phyloP scores from a whole-genome alignment of 2,797 vertebrate genomes.

The Pseudotriccus pelzelni region DNA sequence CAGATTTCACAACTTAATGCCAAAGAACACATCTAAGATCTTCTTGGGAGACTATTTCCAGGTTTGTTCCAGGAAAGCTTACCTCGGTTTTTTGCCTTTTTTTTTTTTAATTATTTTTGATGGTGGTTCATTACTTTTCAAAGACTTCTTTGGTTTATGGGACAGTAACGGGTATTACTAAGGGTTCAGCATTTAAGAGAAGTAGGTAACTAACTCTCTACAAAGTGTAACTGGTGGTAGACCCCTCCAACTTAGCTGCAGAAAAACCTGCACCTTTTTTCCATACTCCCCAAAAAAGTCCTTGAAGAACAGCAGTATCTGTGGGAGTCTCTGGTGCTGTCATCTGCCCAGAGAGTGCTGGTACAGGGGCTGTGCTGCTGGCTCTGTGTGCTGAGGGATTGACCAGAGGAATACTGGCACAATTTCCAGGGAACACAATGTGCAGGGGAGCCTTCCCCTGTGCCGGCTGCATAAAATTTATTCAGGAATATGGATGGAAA shows the following conservation, averaged over 20 bases:
- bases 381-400: background rate
- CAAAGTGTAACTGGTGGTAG: background rate
- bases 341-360: background rate
- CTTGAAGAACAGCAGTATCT: background rate
- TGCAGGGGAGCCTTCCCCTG: background rate
- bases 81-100: background rate
- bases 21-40: background rate
- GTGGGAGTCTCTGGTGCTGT: background rate
- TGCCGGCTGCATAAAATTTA: background rate
- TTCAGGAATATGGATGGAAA: background rate
- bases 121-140: background rate
- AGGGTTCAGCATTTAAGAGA: background rate
- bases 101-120: background rate
- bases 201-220: background rate
- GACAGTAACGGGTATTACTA: background rate
- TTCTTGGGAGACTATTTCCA: background rate
- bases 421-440: background rate
- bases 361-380: background rate
- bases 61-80: background rate
- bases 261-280: background rate
- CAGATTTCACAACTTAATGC: background rate
- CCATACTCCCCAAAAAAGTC: background rate
- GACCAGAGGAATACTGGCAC: background rate
- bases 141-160: background rate
- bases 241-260: fast-evolving